Base-by-base conservation (phyloP, 2,888 invertebrate species). In the Apoderus coryli region DNA sequence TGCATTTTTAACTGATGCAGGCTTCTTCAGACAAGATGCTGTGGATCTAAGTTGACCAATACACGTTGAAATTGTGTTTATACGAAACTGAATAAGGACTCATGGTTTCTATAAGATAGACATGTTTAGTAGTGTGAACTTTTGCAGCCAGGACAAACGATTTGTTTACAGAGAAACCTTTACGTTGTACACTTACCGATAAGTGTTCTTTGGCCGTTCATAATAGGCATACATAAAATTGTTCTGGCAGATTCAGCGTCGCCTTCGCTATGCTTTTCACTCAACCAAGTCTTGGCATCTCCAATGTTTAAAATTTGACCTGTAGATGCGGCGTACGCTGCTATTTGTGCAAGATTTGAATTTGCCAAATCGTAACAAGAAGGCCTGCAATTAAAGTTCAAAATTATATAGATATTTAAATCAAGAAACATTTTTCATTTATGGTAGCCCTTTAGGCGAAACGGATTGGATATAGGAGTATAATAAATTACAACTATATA, bases 151-250 rank as follows among this genome's bases (percentile, higher is more conserved):
- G n/a, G n/a, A n/a, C n/a, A n/a, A n/a, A n/a, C n/a, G n/a, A n/a
- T n/a, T n/a, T n/a, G n/a, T n/a, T n/a, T n/a, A n/a, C n/a, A n/a
- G n/a, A n/a, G n/a, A n/a, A n/a, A n/a, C n/a, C n/a, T n/a, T n/a
- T n/a, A n/a, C n/a, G n/a, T n/a, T 19, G n/a, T 14, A 7, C 16
- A 16, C 37, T 38, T 43, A 52, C 53, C 92, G 47, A 92, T 86
- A 3, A 89, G 80, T 37, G 71, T 74, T 48, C 81, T 79, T 52
- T 88, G 81, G 2, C 84, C 86, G 55, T 90, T 89, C 23, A 81
- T 79, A 40, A 92, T 89, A 3, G 90, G 89, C 80, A 90, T 86
- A 48, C 88, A 88, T 2, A 92, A 69, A 53, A 90, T 82, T 16
- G 82, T 84, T 35, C 72, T 69, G 16, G 77, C 78, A 32, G 69